Percentiles rank a stretch among this genome's conserved stretches.
These are phyloP conservation scores for Malacosoma neustria DNA, from an alignment of 2,888 invertebrate species.

Conservation along the genomic window DNA sequence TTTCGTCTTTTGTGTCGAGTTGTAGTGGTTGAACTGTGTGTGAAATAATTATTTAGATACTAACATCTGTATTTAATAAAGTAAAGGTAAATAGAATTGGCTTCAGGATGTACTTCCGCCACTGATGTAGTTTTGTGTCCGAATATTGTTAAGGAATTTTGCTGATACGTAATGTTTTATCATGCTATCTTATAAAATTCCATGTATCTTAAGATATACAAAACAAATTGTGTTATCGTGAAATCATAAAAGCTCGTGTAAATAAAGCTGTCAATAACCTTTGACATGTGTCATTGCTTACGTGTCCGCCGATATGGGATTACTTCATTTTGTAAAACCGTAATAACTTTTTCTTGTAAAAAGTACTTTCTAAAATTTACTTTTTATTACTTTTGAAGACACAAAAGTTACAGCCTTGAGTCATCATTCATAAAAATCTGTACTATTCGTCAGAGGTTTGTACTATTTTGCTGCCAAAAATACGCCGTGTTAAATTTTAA, in stretches of 20 bases:
- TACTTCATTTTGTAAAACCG: conserved; percentile 39
- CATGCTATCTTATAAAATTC: background rate
- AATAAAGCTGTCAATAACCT: conserved; percentile 68
- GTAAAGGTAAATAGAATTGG: too few relatives aligned
- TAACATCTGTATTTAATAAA: too few relatives aligned
- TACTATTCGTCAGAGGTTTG: too few relatives aligned
- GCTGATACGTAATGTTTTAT: conserved; percentile 1
- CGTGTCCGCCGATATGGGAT: conserved; percentile 61
- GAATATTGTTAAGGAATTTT: background rate
- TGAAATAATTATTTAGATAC: too few relatives aligned
- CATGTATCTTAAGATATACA: background rate
- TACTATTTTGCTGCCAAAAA: too few relatives aligned
- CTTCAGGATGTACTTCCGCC: too few relatives aligned
- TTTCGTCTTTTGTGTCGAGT: too few relatives aligned
- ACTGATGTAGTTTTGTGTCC: background rate
- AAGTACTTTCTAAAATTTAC: background rate
- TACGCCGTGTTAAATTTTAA: too few relatives aligned
- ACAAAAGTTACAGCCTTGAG: background rate
- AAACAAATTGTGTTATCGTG: too few relatives aligned
- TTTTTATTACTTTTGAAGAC: background rate
- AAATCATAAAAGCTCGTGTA: too few relatives aligned
- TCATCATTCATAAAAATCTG: background rate
- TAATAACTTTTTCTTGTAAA: conserved; percentile 15
- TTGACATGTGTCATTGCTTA: conserved; percentile 76
- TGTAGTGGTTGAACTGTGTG: too few relatives aligned